phyloP scores from a whole-genome alignment of 2,888 invertebrate species.

The Thecophora atra region DNA sequence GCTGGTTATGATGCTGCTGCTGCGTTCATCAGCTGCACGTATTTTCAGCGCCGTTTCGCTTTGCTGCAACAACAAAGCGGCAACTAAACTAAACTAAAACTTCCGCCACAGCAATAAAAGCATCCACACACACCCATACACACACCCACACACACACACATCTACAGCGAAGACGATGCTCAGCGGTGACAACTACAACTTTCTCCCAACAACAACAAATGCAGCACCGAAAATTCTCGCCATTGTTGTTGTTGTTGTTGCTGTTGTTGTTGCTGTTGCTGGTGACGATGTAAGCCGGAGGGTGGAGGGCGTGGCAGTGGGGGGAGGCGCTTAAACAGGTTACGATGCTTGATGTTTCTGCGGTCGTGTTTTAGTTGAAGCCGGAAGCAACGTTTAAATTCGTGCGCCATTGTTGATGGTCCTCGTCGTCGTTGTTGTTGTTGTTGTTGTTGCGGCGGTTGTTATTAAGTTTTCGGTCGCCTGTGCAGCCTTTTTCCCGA shows the following conservation, averaged over 20 bases:
- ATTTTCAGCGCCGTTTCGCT: constrained; percentile 39
- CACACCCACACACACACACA: constrained; percentile 17
- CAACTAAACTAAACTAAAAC: constrained; percentile 23
- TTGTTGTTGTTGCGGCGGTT: neutral
- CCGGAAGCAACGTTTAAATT: constrained; percentile 27
- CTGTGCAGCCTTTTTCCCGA: neutral
- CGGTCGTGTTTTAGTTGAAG: constrained; percentile 22
- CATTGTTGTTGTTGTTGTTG: constrained; percentile 21
- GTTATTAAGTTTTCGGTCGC: neutral
- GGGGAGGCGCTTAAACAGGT: too few relatives aligned
- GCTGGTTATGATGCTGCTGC: constrained; percentile 22
- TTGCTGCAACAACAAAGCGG: constrained; percentile 9
- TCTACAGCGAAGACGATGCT: too few relatives aligned
- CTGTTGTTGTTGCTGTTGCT: constrained; percentile 22
- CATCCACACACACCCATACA: constrained; percentile 33
- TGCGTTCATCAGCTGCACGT: constrained; percentile 32
- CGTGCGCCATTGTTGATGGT: constrained; percentile 4
- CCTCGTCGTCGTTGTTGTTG: neutral
- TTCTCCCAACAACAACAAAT: neutral
- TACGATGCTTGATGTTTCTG: constrained; percentile 26
- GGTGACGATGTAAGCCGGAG: neutral
- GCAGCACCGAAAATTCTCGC: neutral
- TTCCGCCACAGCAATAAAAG: constrained; percentile 45
- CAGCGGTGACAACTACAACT: neutral
- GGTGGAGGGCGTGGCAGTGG: neutral